Evolutionary conservation across 2,797 vertebrate genomes (phyloP).

Genomic region (Streptopelia turtur): DNA sequence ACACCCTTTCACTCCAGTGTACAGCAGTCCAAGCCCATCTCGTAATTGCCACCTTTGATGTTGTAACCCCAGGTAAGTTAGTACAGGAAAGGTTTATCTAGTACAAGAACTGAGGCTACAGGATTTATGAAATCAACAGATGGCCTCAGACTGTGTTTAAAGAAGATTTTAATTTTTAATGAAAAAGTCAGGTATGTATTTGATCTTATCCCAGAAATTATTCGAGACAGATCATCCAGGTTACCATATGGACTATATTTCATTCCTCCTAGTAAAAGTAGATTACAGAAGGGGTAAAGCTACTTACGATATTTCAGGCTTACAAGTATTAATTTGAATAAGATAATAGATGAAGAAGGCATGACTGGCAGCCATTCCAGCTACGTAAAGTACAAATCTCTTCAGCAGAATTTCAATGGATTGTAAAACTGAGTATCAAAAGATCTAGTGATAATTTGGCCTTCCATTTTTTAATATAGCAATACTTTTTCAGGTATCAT

Average conservation of each 20-base stretch:
- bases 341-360: constrained; percentile 56
- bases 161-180: constrained; percentile 71
- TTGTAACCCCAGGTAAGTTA: background rate
- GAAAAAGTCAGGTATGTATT: constrained; percentile 66
- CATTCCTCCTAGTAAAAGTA: constrained; percentile 63
- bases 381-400: constrained; percentile 46
- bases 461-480: background rate
- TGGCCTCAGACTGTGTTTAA: constrained; percentile 66
- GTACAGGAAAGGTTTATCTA: background rate
- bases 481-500: background rate
- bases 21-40: background rate
- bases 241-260: constrained; percentile 67
- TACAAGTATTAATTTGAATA: constrained; percentile 69
- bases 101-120: background rate
- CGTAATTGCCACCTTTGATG: background rate
- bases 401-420: constrained; percentile 49
- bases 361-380: constrained; percentile 63
- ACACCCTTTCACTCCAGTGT: background rate
- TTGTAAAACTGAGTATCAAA: constrained; percentile 10
- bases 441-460: background rate
- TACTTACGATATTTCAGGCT: constrained; percentile 67
- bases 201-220: constrained; percentile 59
- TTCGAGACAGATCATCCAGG: constrained; percentile 62
- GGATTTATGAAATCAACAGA: constrained; percentile 61
- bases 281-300: constrained; percentile 65